Evolutionary conservation across 2,797 vertebrate species (phyloP), one percentile per base, ranked within the genome.

Genomic region (Sebastes kiyomatsui): DNA sequence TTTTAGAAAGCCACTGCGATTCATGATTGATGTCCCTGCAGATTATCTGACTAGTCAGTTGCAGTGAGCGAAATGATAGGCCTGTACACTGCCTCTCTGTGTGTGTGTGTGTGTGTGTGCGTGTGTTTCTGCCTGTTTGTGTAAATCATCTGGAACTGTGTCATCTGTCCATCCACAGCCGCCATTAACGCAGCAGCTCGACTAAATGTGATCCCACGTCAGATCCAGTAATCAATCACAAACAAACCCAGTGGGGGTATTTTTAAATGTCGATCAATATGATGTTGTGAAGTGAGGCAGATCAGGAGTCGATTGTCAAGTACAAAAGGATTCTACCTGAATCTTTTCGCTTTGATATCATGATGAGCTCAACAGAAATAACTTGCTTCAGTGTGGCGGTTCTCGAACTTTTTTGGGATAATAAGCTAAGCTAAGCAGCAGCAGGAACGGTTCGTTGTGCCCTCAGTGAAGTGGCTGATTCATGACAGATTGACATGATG

Each of bases 21-120:
- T 83, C 28, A 66, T 69, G 77, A 79, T 75, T 67, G 77, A 83
- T 80, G 58, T 28, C 82, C 80, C 77, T 25, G 67, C 42, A 70
- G 82, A 85, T 77, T 76, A 82, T 77, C 55, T 66, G 28, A 61
- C 70, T 46, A 52, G 66, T 55, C 79, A 76, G 66, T 68, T 68
- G 28, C 76, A 46, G 52, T 10, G 18, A 62, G 76, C 38, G 69
- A 73, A 83, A 64, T 72, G 38, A 72, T 67, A 18, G 67, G 30
- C 38, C 42, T 79, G 68, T 14, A 25, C 23, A 9, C 59, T 38
- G 58, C 61, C n/a, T 49, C 1, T 23, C 12, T n/a, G 11, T 49
- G 22, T 18, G 42, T 49, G 58, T 33, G 22, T 46, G 20, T 18
- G 11, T 49, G 67, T 60, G 35, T 52, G 68, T 54, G 52, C 22